Conservation (phyloP, 2,113 vertebrate genomes). For the Rhabdornis inornatus region DNA sequence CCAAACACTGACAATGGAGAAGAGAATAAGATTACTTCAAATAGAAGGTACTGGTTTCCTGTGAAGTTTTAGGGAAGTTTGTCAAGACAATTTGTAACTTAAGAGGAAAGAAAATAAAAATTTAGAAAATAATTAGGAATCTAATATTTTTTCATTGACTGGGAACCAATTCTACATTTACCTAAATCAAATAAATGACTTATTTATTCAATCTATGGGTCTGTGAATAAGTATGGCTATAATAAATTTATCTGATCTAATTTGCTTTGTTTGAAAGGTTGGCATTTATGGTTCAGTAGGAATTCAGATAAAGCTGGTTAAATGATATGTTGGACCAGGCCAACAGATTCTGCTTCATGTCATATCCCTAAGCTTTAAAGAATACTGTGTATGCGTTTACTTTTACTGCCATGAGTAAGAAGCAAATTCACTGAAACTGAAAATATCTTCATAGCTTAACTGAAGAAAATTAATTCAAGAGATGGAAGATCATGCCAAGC, state of each 20-base stretch:
- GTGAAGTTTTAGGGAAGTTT: not conserved
- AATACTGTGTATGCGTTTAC: not conserved
- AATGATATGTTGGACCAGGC: not conserved
- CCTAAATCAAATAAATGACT: not conserved
- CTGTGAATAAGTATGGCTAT: not conserved
- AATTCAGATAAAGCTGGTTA: not conserved
- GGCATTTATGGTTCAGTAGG: not conserved
- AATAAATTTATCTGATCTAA: not conserved
- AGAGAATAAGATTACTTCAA: not conserved
- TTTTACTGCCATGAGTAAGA: not conserved
- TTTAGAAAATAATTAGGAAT: not conserved
- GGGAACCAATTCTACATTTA: not conserved
- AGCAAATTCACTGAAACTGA: not conserved
- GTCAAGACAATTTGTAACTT: not conserved
- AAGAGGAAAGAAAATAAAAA: not conserved
- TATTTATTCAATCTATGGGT: not conserved
- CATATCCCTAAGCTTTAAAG: not conserved
- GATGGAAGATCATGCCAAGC: not conserved
- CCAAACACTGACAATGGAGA: not conserved
- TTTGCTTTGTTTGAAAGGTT: not conserved
- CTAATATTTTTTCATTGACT: not conserved
- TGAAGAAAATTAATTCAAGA: not conserved
- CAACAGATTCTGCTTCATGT: not conserved
- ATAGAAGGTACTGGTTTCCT: not conserved
- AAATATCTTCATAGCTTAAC: not conserved